phyloP scores from a whole-genome alignment of 2,797 vertebrate species.

The Scleropages formosus region DNA sequence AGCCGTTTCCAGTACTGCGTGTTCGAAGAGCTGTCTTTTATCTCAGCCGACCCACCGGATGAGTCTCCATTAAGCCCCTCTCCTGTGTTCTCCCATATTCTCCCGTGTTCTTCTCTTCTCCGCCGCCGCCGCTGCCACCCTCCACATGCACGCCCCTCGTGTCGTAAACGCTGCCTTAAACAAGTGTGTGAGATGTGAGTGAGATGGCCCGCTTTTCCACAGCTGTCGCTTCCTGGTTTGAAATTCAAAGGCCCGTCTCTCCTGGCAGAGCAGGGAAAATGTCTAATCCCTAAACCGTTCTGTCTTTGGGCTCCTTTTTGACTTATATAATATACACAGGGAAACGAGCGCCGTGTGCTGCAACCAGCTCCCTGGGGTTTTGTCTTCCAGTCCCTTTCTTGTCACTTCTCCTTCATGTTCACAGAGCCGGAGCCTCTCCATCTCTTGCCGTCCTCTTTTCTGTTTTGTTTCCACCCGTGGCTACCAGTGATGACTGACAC shows the following conservation, averaged over 20 bases:
- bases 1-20: slow-evolving; percentile 25
- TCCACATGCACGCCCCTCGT: slow-evolving; percentile 34
- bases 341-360: slow-evolving; percentile 43
- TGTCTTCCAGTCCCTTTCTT: slow-evolving; percentile 51
- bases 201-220: slow-evolving; percentile 31
- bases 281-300: slow-evolving; percentile 46
- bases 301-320: slow-evolving; percentile 48
- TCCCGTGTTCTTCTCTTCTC: slow-evolving; percentile 39
- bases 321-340: slow-evolving; percentile 52
- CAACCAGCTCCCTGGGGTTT: slow-evolving; percentile 47
- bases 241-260: slow-evolving; percentile 39
- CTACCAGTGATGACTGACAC: slow-evolving; percentile 86
- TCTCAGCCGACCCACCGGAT: slow-evolving; percentile 36
- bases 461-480: slow-evolving; percentile 57
- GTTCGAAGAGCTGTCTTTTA: slow-evolving; percentile 49
- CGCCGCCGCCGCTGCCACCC: slow-evolving; percentile 42
- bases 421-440: slow-evolving; percentile 63
- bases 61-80: slow-evolving; percentile 29
- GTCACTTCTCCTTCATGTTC: slow-evolving; percentile 66
- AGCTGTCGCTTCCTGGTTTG: slow-evolving; percentile 45
- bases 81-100: too few species aligned
- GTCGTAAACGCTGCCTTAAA: slow-evolving; percentile 38
- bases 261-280: slow-evolving; percentile 35
- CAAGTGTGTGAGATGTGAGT: slow-evolving; percentile 33
- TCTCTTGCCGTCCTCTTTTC: slow-evolving; percentile 48